A percentile compares a stretch with the other conserved stretches of the same genome.
phyloP scores from a whole-genome alignment of 2,888 invertebrate species.

The Kuschelorhynchus macadamiae region DNA sequence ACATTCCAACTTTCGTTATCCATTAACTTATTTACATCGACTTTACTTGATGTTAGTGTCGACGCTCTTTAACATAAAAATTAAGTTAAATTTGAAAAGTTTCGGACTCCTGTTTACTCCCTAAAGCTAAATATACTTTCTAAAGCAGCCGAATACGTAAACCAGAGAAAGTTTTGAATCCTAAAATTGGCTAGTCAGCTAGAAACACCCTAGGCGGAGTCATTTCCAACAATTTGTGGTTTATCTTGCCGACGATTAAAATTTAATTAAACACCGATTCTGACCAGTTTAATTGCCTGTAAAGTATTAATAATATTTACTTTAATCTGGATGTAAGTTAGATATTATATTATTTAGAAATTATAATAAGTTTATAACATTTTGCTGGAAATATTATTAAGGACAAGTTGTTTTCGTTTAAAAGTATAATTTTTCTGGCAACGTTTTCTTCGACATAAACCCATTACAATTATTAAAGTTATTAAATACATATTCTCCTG shows the following conservation, averaged over 20 bases:
- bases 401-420: too few species aligned
- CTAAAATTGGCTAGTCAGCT: constrained; percentile 47
- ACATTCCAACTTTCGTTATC: too few species aligned
- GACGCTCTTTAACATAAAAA: constrained; percentile 45
- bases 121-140: constrained; percentile 43
- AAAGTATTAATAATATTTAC: not conserved
- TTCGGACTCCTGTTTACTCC: constrained; percentile 41
- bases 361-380: too few species aligned
- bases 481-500: too few species aligned
- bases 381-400: too few species aligned
- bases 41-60: constrained; percentile 9
- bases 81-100: constrained; percentile 49
- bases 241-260: constrained; percentile 30
- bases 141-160: constrained; percentile 42
- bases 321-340: not conserved
- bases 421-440: too few species aligned
- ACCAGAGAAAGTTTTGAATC: constrained; percentile 43
- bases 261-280: constrained; percentile 14
- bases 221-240: constrained; percentile 38
- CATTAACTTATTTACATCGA: constrained; percentile 9
- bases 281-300: not conserved
- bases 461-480: too few species aligned
- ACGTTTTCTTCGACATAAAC: too few species aligned
- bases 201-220: constrained; percentile 45
- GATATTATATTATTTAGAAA: not conserved